Evolutionary conservation across 37 sponge, comb jelly and placozoan genomes (phyloP).

Genomic region (Lycopodina hypogea): DNA sequence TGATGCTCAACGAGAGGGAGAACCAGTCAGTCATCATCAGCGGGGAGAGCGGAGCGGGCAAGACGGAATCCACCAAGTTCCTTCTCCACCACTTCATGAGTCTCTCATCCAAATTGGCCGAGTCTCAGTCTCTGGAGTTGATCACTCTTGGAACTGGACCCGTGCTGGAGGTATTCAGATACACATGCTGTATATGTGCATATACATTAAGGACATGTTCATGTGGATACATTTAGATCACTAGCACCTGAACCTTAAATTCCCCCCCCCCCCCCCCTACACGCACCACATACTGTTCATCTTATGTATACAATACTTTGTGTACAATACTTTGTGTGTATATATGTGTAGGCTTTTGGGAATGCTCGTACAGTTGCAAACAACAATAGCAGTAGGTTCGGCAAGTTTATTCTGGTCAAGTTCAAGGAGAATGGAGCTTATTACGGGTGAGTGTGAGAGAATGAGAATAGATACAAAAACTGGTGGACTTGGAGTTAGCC

Average conservation of each 20-base stretch:
- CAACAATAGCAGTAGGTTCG: conserved; percentile 96
- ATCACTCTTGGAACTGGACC: conserved; percentile 86
- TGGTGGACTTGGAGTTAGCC: too few relatives aligned
- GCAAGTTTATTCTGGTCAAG: conserved; percentile 85
- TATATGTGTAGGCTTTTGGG: conserved; percentile 82
- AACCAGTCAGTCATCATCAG: conserved; percentile 90
- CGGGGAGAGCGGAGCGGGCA: conserved; percentile 94
- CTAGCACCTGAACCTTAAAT: too few relatives aligned
- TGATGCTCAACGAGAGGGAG: conserved; percentile 64
- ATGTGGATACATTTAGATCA: conserved; percentile 13
- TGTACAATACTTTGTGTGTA: not conserved
- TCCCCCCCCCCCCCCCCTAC: too few relatives aligned
- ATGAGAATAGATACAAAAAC: not conserved
- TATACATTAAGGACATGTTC: not conserved
- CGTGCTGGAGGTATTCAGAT: conserved; percentile 69
- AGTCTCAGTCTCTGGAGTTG: conserved; percentile 63
- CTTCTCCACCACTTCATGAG: conserved; percentile 82
- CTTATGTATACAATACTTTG: not conserved
- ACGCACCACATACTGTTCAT: too few relatives aligned
- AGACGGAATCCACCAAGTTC: conserved; percentile 92
- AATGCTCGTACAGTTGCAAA: conserved; percentile 91
- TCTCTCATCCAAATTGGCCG: conserved; percentile 77
- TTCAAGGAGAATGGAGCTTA: conserved; percentile 93
- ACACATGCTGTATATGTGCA: conserved; percentile 12
- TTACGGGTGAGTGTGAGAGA: conserved; percentile 45